Conservation (phyloP, 2,888 invertebrate genomes). For the Yponomeuta malinellus region DNA sequence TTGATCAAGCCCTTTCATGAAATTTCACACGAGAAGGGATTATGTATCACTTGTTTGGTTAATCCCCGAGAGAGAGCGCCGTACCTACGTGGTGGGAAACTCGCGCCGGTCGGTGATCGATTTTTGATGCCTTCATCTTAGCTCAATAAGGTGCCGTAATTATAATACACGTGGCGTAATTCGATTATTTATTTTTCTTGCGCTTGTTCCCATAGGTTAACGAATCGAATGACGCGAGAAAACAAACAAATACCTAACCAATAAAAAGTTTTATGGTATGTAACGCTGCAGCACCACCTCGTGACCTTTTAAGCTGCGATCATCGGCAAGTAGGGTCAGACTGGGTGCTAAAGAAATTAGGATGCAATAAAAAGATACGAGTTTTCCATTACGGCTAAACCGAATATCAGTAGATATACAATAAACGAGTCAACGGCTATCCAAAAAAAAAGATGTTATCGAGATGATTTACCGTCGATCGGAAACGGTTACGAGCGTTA, state of each 20-base stretch:
- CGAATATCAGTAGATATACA: slow-evolving; percentile 50
- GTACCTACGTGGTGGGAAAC: slow-evolving; percentile 41
- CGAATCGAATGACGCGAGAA: background rate
- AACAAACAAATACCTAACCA: slow-evolving; percentile 2
- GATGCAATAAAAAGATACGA: slow-evolving; percentile 49
- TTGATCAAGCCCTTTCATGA: slow-evolving; percentile 44
- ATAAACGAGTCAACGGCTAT: slow-evolving; percentile 48
- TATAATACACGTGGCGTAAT: slow-evolving; percentile 4
- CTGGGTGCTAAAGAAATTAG: slow-evolving; percentile 51
- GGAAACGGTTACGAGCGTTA: slow-evolving; percentile 64
- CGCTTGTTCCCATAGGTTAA: background rate
- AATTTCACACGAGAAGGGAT: slow-evolving; percentile 63
- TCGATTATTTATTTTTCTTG: slow-evolving; percentile 12
- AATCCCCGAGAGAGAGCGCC: slow-evolving; percentile 39
- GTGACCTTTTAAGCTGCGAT: slow-evolving; percentile 47
- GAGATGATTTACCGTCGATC: slow-evolving; percentile 64
- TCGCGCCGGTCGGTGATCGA: slow-evolving; percentile 29
- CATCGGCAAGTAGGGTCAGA: slow-evolving; percentile 46
- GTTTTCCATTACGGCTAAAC: slow-evolving; percentile 53
- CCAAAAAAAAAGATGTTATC: slow-evolving; percentile 64
- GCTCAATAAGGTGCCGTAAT: slow-evolving; percentile 9
- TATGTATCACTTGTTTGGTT: slow-evolving; percentile 58
- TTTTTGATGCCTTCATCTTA: slow-evolving; percentile 30
- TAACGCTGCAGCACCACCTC: slow-evolving; percentile 25
- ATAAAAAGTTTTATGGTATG: background rate